Evolutionary conservation across 1,140 invertebrate genomes (phyloP).

Genomic region (Solenopsis invicta): DNA sequence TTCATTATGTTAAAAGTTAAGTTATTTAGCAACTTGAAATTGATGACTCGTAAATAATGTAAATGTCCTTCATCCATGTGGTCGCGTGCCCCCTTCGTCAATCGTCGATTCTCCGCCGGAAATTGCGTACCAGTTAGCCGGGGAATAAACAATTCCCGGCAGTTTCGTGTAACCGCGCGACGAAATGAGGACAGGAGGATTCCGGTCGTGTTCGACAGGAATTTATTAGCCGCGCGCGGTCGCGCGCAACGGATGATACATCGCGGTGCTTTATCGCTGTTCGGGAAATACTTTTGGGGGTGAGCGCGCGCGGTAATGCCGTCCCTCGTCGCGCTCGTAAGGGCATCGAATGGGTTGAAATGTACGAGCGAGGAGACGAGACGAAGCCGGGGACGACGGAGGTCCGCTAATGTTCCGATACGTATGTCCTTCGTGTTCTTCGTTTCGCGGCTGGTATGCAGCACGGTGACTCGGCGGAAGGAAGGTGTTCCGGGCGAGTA

Average conservation of each 20-base stretch:
- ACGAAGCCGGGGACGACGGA: conserved; percentile 78
- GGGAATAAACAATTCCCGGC: conserved; percentile 64
- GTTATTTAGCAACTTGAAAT: not conserved
- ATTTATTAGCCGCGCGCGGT: conserved; percentile 71
- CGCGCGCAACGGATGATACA: conserved; percentile 71
- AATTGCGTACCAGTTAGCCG: not conserved
- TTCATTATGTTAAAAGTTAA: not conserved
- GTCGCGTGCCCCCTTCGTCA: not conserved
- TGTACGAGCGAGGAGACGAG: conserved; percentile 54
- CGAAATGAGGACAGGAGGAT: conserved; percentile 74
- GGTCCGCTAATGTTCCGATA: conserved; percentile 84
- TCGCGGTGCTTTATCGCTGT: conserved; percentile 74
- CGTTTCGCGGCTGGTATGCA: conserved; percentile 77
- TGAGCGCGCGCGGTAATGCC: conserved; percentile 65
- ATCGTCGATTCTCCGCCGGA: not conserved
- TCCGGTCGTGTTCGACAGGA: conserved; percentile 73
- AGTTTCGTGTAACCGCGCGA: conserved; percentile 60
- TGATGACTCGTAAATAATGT: not conserved
- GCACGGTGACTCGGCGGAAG: conserved; percentile 62
- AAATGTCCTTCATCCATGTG: not conserved
- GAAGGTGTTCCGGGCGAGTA: conserved; percentile 68
- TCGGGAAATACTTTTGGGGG: conserved; percentile 72
- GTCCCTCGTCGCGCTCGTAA: conserved; percentile 47
- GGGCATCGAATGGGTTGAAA: conserved; percentile 70
- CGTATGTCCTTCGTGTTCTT: conserved; percentile 83